These are phyloP conservation scores for Hippocampus guttulatus DNA, from an alignment of 2,113 vertebrate genomes.

Conservation along the genomic window DNA sequence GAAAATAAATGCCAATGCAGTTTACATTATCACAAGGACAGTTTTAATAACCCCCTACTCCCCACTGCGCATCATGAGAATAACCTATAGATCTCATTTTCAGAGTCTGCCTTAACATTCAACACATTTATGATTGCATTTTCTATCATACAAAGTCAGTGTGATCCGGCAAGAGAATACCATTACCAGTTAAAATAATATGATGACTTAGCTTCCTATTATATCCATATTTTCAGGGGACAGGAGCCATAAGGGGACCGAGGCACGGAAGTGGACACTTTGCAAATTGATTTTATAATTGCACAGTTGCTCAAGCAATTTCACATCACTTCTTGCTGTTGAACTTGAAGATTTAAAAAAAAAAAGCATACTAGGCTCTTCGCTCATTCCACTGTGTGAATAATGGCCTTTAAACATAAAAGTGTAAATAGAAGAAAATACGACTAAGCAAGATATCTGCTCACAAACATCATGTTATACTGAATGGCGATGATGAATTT, in stretches of 20 bases:
- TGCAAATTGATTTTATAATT: constrained; percentile 59
- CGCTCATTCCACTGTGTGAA: constrained; percentile 17
- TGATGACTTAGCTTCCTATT: constrained; percentile 40
- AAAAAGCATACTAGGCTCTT: constrained; percentile 7
- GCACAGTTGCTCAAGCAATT: constrained; percentile 40
- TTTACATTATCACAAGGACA: constrained; percentile 3
- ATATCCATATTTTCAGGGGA: constrained; percentile 38
- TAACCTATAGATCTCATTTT: not conserved
- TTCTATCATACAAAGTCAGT: constrained; percentile 4
- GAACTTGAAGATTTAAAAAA: constrained; percentile 36
- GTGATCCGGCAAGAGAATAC: constrained; percentile 24
- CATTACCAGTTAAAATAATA: constrained; percentile 28
- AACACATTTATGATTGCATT: constrained; percentile 24
- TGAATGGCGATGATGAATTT: constrained; percentile 22
- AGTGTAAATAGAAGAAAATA: constrained; percentile 2
- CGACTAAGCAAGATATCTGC: constrained; percentile 29
- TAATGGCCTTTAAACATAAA: constrained; percentile 46
- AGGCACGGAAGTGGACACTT: constrained; percentile 16
- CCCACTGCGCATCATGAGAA: not conserved
- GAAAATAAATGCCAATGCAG: not conserved
- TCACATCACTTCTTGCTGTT: constrained; percentile 18
- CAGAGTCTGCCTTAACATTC: not conserved
- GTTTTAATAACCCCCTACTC: constrained; percentile 8
- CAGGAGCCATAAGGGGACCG: constrained; percentile 11
- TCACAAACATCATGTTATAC: constrained; percentile 19